phyloP scores from a whole-genome alignment of 2,113 vertebrate species.

The Pogona vitticeps region DNA sequence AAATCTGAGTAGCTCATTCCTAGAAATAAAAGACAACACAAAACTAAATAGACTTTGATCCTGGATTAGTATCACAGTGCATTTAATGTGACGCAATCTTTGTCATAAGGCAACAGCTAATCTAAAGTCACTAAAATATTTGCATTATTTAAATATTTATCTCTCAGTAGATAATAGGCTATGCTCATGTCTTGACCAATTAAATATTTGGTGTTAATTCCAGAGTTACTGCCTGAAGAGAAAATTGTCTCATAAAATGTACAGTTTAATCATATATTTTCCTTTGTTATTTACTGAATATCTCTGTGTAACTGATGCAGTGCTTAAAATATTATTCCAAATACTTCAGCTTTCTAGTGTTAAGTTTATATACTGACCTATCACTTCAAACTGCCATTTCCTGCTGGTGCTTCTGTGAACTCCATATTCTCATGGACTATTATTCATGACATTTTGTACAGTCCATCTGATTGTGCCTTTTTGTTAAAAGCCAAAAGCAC shows the following conservation, averaged over 20 bases:
- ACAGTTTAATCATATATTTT: not conserved
- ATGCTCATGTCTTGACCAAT: not conserved
- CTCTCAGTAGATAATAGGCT: not conserved
- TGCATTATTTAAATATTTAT: not conserved
- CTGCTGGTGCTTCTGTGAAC: not conserved
- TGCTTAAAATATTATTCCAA: not conserved
- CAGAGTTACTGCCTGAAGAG: not conserved
- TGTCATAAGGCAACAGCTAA: not conserved
- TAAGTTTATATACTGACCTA: not conserved
- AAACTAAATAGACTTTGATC: not conserved
- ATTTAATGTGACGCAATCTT: not conserved
- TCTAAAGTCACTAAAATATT: not conserved
- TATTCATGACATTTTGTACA: not conserved
- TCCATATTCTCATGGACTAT: not conserved
- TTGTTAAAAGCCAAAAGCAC: not conserved
- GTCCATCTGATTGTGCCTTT: not conserved
- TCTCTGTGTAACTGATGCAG: not conserved
- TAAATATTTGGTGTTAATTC: not conserved
- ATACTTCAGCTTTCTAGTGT: not conserved
- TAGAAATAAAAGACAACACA: not conserved
- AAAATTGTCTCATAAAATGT: not conserved
- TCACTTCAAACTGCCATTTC: not conserved
- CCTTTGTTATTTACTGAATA: not conserved
- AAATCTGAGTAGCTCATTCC: no score
- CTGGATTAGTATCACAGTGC: not conserved